These are phyloP conservation scores for Chironomus tepperi DNA, from an alignment of 1,140 invertebrate species.

Conservation along the genomic window DNA sequence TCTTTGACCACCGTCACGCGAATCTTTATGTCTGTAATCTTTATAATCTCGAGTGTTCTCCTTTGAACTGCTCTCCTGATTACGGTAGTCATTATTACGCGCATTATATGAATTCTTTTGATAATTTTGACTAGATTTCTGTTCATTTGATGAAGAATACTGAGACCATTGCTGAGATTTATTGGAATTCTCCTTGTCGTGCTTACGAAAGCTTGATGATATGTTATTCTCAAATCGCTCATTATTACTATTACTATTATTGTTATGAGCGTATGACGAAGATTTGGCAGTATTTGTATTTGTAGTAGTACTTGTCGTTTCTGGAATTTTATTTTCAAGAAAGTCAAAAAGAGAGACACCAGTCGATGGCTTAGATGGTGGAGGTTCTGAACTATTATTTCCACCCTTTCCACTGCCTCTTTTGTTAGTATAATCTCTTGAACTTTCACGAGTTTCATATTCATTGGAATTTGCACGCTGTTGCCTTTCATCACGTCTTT, in stretches of 20 bases:
- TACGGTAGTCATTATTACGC: neutral
- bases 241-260: neutral
- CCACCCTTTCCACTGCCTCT: constrained; percentile 39
- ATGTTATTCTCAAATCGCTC: constrained; percentile 37
- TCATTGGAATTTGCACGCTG: constrained; percentile 34
- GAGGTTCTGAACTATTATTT: constrained; percentile 48
- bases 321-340: constrained; percentile 62
- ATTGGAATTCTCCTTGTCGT: constrained; percentile 34
- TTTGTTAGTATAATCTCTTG: constrained; percentile 36
- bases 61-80: neutral
- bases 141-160: constrained; percentile 3
- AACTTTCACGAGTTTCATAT: constrained; percentile 41
- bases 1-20: neutral
- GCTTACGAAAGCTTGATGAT: constrained; percentile 41
- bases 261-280: neutral
- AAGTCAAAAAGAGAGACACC: constrained; percentile 83
- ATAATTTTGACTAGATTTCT: constrained; percentile 18
- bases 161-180: constrained; percentile 27
- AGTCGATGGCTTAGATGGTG: constrained; percentile 63
- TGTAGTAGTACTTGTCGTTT: constrained; percentile 36
- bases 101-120: neutral
- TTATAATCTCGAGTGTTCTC: neutral
- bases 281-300: neutral
- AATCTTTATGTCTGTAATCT: constrained; percentile 7
- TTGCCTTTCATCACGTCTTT: constrained; percentile 43